These are phyloP conservation scores for Euzophera pinguis DNA, from an alignment of 2,888 invertebrate species.

Conservation along the genomic window DNA sequence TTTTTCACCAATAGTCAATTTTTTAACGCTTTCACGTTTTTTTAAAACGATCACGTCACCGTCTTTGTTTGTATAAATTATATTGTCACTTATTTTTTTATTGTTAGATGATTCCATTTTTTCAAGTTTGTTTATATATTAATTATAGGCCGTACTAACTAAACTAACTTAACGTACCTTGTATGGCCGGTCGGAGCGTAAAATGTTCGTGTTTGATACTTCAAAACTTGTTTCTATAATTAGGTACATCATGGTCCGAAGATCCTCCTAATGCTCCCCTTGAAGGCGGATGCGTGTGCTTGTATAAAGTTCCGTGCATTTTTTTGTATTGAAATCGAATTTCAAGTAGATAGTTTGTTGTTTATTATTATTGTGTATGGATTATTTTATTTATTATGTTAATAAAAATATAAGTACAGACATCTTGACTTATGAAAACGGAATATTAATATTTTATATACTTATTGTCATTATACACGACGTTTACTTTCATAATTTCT, in stretches of 20 bases:
- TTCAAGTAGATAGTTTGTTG: no score
- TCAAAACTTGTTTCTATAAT: slow-evolving; percentile 31
- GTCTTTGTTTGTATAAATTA: slow-evolving; percentile 18
- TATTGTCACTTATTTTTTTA: slow-evolving; percentile 14
- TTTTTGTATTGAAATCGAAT: no score
- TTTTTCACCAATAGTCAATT: not conserved
- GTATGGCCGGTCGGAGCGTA: not conserved
- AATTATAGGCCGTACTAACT: not conserved
- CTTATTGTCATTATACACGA: no score
- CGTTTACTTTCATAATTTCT: no score
- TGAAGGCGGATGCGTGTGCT: slow-evolving; percentile 17
- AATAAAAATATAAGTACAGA: no score
- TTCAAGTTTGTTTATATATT: not conserved
- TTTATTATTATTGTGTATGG: no score
- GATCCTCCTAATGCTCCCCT: slow-evolving; percentile 21
- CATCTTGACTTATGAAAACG: no score
- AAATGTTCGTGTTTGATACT: slow-evolving; percentile 21
- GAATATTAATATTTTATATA: no score
- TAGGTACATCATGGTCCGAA: slow-evolving; percentile 17
- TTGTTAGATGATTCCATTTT: slow-evolving; percentile 7
- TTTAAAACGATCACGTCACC: slow-evolving; percentile 19
- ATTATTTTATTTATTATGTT: no score
- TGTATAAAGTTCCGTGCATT: slow-evolving; percentile 2
- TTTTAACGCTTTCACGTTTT: slow-evolving; percentile 19
- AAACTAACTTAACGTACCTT: not conserved